These are phyloP conservation scores for Catharus fuscescens DNA, from an alignment of 2,113 vertebrate species.

Conservation along the genomic window DNA sequence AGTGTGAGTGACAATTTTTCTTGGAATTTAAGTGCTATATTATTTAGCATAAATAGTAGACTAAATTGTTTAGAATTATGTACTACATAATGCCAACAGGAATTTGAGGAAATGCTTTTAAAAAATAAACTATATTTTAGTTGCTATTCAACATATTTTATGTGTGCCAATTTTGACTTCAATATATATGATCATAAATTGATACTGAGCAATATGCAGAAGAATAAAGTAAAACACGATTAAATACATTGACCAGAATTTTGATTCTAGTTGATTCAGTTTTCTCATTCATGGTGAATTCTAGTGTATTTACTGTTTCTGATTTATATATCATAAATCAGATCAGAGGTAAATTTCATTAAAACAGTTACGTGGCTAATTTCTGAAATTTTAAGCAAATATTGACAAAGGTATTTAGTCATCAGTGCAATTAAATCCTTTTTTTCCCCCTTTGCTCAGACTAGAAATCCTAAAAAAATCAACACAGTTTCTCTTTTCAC, in stretches of 20 bases:
- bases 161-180: not conserved
- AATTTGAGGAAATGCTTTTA: not conserved
- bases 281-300: not conserved
- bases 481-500: not conserved
- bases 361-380: not conserved
- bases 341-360: not conserved
- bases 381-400: conserved; percentile 17
- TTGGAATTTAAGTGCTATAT: not conserved
- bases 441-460: not conserved
- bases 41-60: not conserved
- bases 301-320: not conserved
- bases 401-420: not conserved
- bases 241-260: not conserved
- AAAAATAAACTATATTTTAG: not conserved
- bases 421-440: not conserved
- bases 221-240: not conserved
- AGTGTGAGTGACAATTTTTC: not conserved
- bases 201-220: not conserved
- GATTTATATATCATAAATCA: not conserved
- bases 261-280: not conserved
- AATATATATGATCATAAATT: not conserved
- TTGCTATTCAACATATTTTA: not conserved
- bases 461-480: not conserved
- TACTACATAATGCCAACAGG: not conserved
- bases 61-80: not conserved